These are phyloP conservation scores for Metacarcinus magister DNA, from an alignment of 2,888 invertebrate species.

Conservation along the genomic window DNA sequence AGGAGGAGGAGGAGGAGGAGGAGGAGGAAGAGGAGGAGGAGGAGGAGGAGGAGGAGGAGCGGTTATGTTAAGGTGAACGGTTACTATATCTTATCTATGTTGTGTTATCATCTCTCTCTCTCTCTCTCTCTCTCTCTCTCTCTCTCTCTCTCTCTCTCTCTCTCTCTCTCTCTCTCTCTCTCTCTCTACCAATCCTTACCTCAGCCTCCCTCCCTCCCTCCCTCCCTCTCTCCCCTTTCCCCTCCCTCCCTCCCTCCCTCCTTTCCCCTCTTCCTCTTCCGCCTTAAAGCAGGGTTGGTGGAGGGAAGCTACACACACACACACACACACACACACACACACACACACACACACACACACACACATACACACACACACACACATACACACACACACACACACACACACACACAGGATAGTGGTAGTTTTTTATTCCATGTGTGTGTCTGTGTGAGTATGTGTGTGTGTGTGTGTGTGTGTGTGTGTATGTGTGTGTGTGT, in stretches of 20 bases:
- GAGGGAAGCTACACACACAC: not conserved
- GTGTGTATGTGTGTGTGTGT: too few species aligned
- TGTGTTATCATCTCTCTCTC: not conserved
- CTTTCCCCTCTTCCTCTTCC: not conserved
- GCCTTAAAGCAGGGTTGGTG: not conserved
- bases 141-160: not conserved
- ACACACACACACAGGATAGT: too few species aligned
- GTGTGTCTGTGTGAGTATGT: too few species aligned
- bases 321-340: not conserved
- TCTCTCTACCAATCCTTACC: too few species aligned
- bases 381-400: too few species aligned
- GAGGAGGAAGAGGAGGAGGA: constrained; percentile 9
- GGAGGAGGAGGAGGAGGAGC: constrained; percentile 21
- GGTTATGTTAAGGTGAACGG: not conserved
- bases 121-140: too few species aligned
- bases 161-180: not conserved
- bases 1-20: not conserved
- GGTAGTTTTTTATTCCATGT: too few species aligned
- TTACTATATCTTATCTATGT: not conserved
- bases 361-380: too few species aligned
- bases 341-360: constrained; percentile 5
- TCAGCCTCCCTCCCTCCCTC: not conserved
- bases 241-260: not conserved
- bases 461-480: too few species aligned
- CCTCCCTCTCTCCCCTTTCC: not conserved